Percentiles rank a stretch among this genome's conserved stretches.
These are phyloP conservation scores for Scatophagus argus DNA, from an alignment of 2,113 vertebrate genomes.

Conservation along the genomic window DNA sequence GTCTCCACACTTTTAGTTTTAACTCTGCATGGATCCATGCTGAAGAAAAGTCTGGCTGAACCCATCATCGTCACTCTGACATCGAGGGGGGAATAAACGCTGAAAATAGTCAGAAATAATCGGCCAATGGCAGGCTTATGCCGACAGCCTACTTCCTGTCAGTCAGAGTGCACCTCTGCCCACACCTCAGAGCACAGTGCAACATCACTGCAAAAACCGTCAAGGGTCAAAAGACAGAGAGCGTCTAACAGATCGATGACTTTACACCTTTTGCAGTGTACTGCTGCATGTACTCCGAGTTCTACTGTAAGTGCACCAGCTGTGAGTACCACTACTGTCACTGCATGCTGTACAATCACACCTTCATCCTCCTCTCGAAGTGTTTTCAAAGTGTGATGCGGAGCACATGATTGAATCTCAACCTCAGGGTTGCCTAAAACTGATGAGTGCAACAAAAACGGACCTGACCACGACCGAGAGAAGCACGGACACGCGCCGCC, in stretches of 20 bases:
- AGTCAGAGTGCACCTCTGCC: background rate
- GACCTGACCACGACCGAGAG: constrained; percentile 21
- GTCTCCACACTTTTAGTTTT: too few relatives aligned
- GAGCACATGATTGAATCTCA: background rate
- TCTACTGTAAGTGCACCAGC: background rate
- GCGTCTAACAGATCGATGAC: too few relatives aligned
- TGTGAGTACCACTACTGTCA: background rate
- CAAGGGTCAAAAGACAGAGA: too few relatives aligned
- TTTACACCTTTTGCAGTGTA: background rate
- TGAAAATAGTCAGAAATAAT: too few relatives aligned
- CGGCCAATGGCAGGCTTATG: too few relatives aligned
- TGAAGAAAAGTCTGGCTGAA: too few relatives aligned
- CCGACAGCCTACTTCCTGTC: too few relatives aligned
- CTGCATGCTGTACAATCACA: background rate
- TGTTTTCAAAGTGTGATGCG: background rate
- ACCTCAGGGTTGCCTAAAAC: constrained; percentile 44
- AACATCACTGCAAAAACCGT: background rate
- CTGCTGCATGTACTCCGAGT: background rate
- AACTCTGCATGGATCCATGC: too few relatives aligned
- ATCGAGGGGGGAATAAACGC: too few relatives aligned
- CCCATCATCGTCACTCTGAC: too few relatives aligned
- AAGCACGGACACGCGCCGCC: constrained; percentile 19
- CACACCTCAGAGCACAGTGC: too few relatives aligned
- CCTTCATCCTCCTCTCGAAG: constrained; percentile 8
- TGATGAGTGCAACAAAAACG: constrained; percentile 45